Evolutionary conservation across 2,888 invertebrate species (phyloP).

Genomic region (Sinhomidia bicolor): DNA sequence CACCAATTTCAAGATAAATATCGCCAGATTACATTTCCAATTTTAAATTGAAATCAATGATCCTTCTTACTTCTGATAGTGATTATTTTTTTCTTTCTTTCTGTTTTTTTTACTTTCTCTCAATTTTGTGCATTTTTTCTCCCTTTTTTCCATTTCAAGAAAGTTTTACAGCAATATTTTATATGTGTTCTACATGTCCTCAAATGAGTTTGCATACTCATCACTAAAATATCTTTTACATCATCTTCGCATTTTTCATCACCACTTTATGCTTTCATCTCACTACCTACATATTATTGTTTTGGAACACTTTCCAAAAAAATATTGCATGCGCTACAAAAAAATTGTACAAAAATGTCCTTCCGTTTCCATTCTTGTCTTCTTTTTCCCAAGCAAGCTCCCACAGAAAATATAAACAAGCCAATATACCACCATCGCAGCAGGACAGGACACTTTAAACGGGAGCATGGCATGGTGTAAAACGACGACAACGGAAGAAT

Average conservation of each 20-base stretch:
- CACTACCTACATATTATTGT: no score
- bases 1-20: slow-evolving; percentile 58
- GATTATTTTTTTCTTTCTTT: slow-evolving; percentile 59
- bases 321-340: no score
- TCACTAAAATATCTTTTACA: background rate
- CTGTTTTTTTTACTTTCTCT: background rate
- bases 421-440: slow-evolving; percentile 46
- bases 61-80: slow-evolving; percentile 63
- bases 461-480: background rate
- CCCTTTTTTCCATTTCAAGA: background rate
- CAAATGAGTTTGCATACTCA: background rate
- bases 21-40: slow-evolving; percentile 48
- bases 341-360: background rate
- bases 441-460: slow-evolving; percentile 35
- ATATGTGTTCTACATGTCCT: background rate
- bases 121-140: slow-evolving; percentile 48
- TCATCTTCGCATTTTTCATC: slow-evolving; percentile 24
- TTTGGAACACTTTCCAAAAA: no score
- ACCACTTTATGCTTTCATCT: background rate
- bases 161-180: background rate
- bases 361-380: slow-evolving; percentile 4
- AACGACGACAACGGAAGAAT: no score
- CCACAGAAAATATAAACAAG: slow-evolving; percentile 70
- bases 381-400: slow-evolving; percentile 59
- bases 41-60: slow-evolving; percentile 72